Conservation (phyloP, 2,113 vertebrate species). For the Saguinus midas region DNA sequence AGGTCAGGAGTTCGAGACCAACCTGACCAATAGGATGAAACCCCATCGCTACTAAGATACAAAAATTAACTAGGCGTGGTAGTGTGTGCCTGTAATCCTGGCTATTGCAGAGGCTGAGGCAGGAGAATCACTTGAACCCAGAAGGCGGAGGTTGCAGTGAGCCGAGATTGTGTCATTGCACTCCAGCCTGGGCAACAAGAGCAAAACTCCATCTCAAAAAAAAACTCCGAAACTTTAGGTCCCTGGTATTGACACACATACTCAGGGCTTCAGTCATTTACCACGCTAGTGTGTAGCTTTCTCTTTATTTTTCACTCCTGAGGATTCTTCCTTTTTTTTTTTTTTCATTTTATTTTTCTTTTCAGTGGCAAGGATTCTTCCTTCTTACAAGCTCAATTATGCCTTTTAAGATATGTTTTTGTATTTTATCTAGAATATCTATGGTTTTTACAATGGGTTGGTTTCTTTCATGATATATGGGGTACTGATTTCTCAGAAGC, state of each 20-base stretch:
- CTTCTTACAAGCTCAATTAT: not conserved
- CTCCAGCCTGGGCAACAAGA: no score
- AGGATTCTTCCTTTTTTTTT: not conserved
- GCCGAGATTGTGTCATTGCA: no score
- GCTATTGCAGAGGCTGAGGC: no score
- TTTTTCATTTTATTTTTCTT: no score
- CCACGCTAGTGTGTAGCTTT: not conserved
- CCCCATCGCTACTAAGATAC: no score
- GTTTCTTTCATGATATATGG: slow-evolving; percentile 15
- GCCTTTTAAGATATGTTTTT: not conserved
- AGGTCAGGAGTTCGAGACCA: no score
- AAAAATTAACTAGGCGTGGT: no score
- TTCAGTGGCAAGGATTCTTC: not conserved
- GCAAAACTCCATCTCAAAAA: no score
- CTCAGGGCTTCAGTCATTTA: not conserved
- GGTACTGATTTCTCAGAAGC: slow-evolving; percentile 10
- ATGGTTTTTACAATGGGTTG: not conserved
- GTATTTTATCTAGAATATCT: slow-evolving; percentile 3
- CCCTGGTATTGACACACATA: not conserved
- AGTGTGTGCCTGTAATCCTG: no score
- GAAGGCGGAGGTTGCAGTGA: no score
- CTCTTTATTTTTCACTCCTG: slow-evolving; percentile 21
- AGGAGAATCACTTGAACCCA: no score
- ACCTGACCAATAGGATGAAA: no score
- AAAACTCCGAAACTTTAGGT: not conserved